A percentile compares a stretch with the other conserved stretches of the same genome.
Conservation (phyloP, 1,140 invertebrate genomes). For the Homalodisca vitripennis region DNA sequence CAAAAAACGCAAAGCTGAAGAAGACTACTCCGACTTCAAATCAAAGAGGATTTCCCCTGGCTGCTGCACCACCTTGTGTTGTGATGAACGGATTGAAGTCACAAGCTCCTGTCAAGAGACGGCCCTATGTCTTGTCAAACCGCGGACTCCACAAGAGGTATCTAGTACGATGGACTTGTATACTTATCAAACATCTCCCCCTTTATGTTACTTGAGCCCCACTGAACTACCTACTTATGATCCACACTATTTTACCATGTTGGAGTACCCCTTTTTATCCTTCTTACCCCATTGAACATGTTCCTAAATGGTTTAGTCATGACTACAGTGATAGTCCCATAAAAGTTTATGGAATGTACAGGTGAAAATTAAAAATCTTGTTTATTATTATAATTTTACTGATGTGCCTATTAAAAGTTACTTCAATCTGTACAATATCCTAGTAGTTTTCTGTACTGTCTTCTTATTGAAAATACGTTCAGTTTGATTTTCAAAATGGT, state of each 20-base stretch:
- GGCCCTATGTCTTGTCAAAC: slow-evolving; percentile 43
- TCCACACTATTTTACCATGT: neutral
- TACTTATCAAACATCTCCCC: slow-evolving; percentile 19
- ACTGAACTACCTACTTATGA: slow-evolving; percentile 20
- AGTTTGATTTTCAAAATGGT: too few species aligned
- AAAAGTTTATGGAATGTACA: slow-evolving; percentile 32
- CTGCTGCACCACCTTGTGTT: slow-evolving; percentile 40
- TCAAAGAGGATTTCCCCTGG: slow-evolving; percentile 36
- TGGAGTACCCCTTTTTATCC: slow-evolving; percentile 11
- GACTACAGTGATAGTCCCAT: slow-evolving; percentile 13
- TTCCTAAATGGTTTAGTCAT: slow-evolving; percentile 33
- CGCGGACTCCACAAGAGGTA: slow-evolving; percentile 9
- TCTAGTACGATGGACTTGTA: slow-evolving; percentile 18
- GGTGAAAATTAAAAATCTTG: too few species aligned
- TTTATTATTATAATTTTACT: too few species aligned
- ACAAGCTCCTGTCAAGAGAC: slow-evolving; percentile 39
- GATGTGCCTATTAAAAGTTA: too few species aligned
- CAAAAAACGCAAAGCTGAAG: slow-evolving; percentile 28
- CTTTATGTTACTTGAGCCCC: slow-evolving; percentile 20
- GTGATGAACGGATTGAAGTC: slow-evolving; percentile 31
- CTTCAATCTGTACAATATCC: too few species aligned
- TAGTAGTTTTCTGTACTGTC: too few species aligned
- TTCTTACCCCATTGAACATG: slow-evolving; percentile 7
- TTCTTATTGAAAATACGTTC: too few species aligned
- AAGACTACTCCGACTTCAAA: slow-evolving; percentile 3